Base-by-base conservation (phyloP, 2,888 invertebrate genomes). In the Ceratothoa steindachneri region DNA sequence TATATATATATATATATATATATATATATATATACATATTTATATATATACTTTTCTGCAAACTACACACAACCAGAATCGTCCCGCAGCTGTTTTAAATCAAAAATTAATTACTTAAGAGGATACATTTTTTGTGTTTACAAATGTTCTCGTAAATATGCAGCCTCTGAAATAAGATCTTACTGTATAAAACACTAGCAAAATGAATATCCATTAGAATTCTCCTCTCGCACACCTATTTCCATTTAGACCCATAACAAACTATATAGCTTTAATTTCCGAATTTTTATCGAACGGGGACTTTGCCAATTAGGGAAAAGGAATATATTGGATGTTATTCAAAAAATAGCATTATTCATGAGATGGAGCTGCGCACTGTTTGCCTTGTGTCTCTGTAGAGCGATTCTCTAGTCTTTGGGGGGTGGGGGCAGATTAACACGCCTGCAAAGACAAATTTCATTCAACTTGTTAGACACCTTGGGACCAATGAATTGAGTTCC, bases 381-480 rank as follows among this genome's bases (percentile, higher is more conserved):
- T 60, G 60, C 60, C 60, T 7, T 24, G 60, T 60, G 60, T 60
- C 60, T 60, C 60, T 60, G 27, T 24, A 60, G 60, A 60, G 27
- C 60, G 60, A 60, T 60, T 60, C 27, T 60, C 22, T 24, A 41
- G n/a, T 60, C 60, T 60, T 60, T 60, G n/a, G n/a, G 60, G 60
- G 60, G 24, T 60, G n/a, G 60, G 60, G 60, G 24, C 60, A 60
- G 60, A 60, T 60, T 60, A 60, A 60, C 60, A 60, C 60, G 60
- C 60, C 60, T 60, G 19, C 19, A 24, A 60, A 60, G 60, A 60
- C 60, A 60, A 60, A 60, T 60, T 60, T 60, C 60, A 60, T 60
- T 60, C 60, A 60, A 60, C 60, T 60, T 60, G 60, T 60, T 60
- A 60, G 60, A 60, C 24, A 60, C 60, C 60, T 60, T 60, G 60